Percentiles rank a stretch among this genome's conserved stretches.
phyloP scores from a whole-genome alignment of 2,113 vertebrate genomes.

The Percina caprodes region DNA sequence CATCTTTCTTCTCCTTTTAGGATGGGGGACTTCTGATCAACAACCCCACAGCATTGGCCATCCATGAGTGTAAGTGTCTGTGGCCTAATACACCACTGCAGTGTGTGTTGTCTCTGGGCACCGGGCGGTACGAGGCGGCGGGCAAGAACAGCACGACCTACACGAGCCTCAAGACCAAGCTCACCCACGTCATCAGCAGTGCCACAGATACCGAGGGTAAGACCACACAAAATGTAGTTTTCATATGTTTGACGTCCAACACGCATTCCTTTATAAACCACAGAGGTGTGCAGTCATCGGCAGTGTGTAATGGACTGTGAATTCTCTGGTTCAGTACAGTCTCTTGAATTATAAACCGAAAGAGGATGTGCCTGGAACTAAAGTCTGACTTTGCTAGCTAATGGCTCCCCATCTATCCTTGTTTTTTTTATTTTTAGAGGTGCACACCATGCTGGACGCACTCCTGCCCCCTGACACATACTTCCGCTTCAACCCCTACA shows the following conservation, averaged over 20 bases:
- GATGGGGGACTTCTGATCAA: slow-evolving; percentile 97
- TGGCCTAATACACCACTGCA: slow-evolving; percentile 93
- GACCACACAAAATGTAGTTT: slow-evolving; percentile 25
- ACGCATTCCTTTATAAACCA: slow-evolving; percentile 12
- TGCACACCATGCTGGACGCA: slow-evolving; percentile 95
- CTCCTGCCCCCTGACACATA: slow-evolving; percentile 92
- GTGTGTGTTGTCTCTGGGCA: slow-evolving; percentile 94
- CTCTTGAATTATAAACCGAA: not conserved
- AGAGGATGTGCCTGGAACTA: not conserved
- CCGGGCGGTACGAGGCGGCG: slow-evolving; percentile 88
- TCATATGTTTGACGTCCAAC: slow-evolving; percentile 1
- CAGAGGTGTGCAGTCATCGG: not conserved
- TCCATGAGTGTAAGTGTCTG: slow-evolving; percentile 96
- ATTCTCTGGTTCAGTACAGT: not conserved
- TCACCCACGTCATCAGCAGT: slow-evolving; percentile 95
- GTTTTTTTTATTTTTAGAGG: slow-evolving; percentile 83
- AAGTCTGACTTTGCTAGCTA: not conserved
- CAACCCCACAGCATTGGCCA: slow-evolving; percentile 94
- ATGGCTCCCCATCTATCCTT: not conserved
- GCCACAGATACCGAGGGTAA: slow-evolving; percentile 96
- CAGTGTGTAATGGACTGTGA: not conserved
- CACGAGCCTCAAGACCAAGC: slow-evolving; percentile 94
- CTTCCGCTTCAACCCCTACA: slow-evolving; percentile 95
- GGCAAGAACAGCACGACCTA: slow-evolving; percentile 84
- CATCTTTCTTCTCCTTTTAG: slow-evolving; percentile 71